Evolutionary conservation across 2,113 vertebrate genomes (phyloP).

Genomic region (Vidua chalybeata): DNA sequence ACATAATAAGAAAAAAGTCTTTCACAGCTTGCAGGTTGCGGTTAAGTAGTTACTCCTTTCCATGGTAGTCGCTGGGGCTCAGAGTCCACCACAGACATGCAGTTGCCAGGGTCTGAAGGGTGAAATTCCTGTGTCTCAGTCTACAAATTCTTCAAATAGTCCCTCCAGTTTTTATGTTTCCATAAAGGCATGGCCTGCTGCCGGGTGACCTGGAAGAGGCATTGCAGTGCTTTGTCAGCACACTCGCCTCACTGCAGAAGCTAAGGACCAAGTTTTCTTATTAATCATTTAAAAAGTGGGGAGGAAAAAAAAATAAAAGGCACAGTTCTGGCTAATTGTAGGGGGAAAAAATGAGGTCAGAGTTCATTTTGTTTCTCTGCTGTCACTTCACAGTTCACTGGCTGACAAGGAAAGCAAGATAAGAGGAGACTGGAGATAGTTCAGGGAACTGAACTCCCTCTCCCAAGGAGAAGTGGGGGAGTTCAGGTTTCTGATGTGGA

Average conservation of each 20-base stretch:
- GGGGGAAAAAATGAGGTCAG: constrained; percentile 7
- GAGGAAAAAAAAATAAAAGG: constrained; percentile 29
- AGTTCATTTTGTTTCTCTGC: constrained; percentile 45
- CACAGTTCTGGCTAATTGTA: constrained; percentile 44
- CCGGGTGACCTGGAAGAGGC: constrained; percentile 68
- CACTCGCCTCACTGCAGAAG: constrained; percentile 44
- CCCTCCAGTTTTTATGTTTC: constrained; percentile 70
- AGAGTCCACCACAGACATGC: constrained; percentile 45
- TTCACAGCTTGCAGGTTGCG: constrained; percentile 1
- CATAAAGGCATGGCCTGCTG: constrained; percentile 66
- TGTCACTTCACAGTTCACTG: constrained; percentile 42
- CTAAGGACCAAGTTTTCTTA: constrained; percentile 58
- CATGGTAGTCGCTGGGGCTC: neutral
- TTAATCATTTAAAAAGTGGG: constrained; percentile 64
- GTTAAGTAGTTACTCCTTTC: constrained; percentile 10
- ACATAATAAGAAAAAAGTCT: neutral
- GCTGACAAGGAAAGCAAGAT: constrained; percentile 52
- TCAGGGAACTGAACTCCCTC: neutral
- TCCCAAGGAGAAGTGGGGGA: constrained; percentile 27
- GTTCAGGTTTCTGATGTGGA: neutral
- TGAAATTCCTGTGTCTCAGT: constrained; percentile 49
- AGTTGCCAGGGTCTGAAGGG: constrained; percentile 68
- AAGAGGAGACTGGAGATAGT: constrained; percentile 39
- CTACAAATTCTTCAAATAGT: constrained; percentile 70
- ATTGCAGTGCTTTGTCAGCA: constrained; percentile 65